These are phyloP conservation scores for Hemibagrus guttatus DNA, from an alignment of 2,797 vertebrate species.

Conservation along the genomic window DNA sequence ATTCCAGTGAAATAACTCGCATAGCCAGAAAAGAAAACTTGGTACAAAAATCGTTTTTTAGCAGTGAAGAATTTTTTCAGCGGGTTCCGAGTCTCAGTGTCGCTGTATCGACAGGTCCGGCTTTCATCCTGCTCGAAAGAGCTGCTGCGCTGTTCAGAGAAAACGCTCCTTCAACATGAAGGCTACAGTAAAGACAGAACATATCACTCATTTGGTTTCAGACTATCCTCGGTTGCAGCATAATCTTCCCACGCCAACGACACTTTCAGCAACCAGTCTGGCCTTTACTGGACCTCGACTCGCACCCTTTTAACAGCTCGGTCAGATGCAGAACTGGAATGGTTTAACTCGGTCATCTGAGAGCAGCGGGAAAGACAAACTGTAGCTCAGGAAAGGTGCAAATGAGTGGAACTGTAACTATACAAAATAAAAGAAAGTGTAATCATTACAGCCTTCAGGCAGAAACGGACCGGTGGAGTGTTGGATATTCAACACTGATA, in stretches of 20 bases:
- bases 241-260: conserved; percentile 28
- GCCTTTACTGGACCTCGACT: conserved; percentile 45
- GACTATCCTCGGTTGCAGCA: conserved; percentile 30
- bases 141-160: neutral
- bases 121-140: neutral
- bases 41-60: neutral
- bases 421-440: neutral
- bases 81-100: neutral
- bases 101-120: neutral
- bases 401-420: neutral
- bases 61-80: neutral
- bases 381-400: conserved; percentile 35
- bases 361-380: conserved; percentile 21
- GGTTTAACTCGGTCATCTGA: conserved; percentile 49
- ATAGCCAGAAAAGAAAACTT: neutral
- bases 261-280: conserved; percentile 33
- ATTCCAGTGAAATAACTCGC: neutral
- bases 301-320: conserved; percentile 35
- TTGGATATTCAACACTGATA: neutral
- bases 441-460: neutral
- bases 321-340: conserved; percentile 5
- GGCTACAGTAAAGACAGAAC: neutral
- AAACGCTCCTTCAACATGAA: neutral
- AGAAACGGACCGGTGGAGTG: neutral
- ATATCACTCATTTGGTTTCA: conserved; percentile 25